A percentile compares a stretch with the other conserved stretches of the same genome.
phyloP scores from a whole-genome alignment of 2,888 invertebrate genomes.

The Mimachlamys varia region DNA sequence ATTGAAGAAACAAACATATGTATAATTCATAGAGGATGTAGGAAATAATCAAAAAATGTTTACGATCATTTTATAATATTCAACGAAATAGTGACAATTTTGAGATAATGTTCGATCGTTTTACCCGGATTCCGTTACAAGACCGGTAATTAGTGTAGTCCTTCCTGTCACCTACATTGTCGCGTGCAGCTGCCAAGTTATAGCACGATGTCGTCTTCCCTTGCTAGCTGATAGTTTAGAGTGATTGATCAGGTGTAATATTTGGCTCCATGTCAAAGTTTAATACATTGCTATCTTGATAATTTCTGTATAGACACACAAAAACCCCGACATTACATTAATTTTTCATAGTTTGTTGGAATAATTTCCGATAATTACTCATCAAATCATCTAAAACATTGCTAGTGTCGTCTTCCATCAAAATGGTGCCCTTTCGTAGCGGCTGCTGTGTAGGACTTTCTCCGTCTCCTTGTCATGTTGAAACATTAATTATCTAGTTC shows the following conservation, averaged over 20 bases:
- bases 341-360: slow-evolving; percentile 33
- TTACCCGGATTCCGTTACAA: slow-evolving; percentile 13
- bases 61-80: background rate
- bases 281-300: slow-evolving; percentile 29
- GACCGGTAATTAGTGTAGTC: slow-evolving; percentile 31
- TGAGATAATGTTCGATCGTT: slow-evolving; percentile 4
- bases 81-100: slow-evolving; percentile 8
- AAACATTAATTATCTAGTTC: background rate
- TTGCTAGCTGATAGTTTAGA: background rate
- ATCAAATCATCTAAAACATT: slow-evolving; percentile 34
- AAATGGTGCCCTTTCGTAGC: background rate
- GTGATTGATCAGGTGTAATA: slow-evolving; percentile 18
- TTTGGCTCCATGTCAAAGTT: slow-evolving; percentile 3
- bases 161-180: slow-evolving; percentile 29
- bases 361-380: slow-evolving; percentile 34
- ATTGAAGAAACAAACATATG: background rate
- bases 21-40: background rate
- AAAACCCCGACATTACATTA: slow-evolving; percentile 9
- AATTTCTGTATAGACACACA: slow-evolving; percentile 1
- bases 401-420: background rate
- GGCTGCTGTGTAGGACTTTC: background rate
- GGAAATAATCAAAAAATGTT: background rate
- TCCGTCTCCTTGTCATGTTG: background rate
- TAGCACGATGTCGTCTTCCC: background rate
- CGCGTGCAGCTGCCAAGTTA: background rate